A percentile compares a stretch with the other conserved stretches of the same genome.
Conservation (phyloP, 2,888 invertebrate species). For the Archaeoteleia sp. region DNA sequence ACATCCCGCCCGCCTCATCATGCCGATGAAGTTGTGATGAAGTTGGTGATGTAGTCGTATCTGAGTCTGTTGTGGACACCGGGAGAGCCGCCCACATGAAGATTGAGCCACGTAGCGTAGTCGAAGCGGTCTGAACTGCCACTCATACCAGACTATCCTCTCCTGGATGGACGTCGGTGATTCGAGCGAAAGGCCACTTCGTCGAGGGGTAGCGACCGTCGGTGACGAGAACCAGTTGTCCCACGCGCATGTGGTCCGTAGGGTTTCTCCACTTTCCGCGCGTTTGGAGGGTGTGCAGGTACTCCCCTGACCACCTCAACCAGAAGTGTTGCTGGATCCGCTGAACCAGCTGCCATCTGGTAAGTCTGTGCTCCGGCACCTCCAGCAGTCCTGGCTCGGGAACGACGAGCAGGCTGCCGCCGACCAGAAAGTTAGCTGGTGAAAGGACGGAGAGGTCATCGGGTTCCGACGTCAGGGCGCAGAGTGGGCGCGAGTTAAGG, state of each 20-base stretch:
- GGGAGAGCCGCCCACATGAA: too few relatives aligned
- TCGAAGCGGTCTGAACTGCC: constrained; percentile 34
- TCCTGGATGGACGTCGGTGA: constrained; percentile 32
- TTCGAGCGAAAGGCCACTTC: constrained; percentile 45
- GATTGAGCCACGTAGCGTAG: too few relatives aligned
- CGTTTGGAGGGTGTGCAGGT: constrained; percentile 42
- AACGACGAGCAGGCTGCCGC: constrained; percentile 10
- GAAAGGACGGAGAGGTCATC: constrained; percentile 48
- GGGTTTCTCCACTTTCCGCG: constrained; percentile 34
- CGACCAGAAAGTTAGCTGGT: constrained; percentile 50
- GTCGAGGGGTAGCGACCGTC: constrained; percentile 38
- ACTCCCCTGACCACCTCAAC: constrained; percentile 30
- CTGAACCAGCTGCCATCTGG: too few relatives aligned
- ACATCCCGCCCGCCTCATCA: too few relatives aligned
- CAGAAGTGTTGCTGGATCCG: too few relatives aligned
- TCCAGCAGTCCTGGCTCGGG: too few relatives aligned
- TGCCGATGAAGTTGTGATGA: too few relatives aligned
- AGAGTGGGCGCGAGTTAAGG: too few relatives aligned
- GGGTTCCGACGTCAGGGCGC: constrained; percentile 43
- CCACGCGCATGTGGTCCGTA: constrained; percentile 24
- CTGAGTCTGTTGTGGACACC: too few relatives aligned
- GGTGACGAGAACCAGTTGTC: constrained; percentile 35
- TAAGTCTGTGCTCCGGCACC: too few relatives aligned
- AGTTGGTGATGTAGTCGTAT: too few relatives aligned
- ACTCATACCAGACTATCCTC: constrained; percentile 42